Evolutionary conservation across 2,888 invertebrate species (phyloP).

Genomic region (Drosophila borealis): DNA sequence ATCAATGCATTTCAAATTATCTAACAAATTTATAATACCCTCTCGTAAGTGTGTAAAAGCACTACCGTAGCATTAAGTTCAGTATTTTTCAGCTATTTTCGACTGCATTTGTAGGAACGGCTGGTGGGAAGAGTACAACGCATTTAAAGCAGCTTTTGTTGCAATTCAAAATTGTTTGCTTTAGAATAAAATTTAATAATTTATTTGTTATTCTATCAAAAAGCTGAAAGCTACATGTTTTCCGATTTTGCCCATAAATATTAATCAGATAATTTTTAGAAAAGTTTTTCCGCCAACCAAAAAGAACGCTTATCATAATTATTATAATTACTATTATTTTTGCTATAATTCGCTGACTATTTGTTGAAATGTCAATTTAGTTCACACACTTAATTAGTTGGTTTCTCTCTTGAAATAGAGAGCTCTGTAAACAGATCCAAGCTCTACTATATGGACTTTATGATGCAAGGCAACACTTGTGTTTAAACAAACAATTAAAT

Average conservation of each 20-base stretch:
- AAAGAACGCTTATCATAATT: conserved; percentile 11
- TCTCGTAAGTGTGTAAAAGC: neutral
- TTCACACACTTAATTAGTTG: conserved; percentile 28
- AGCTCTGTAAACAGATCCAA: no score
- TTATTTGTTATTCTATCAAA: conserved; percentile 11
- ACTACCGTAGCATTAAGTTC: conserved; percentile 1
- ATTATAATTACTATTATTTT: neutral
- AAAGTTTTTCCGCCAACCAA: neutral
- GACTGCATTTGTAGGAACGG: neutral
- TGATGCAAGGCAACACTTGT: no score
- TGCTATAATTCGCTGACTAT: conserved; percentile 1
- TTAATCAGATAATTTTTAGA: conserved; percentile 17
- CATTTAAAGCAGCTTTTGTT: neutral
- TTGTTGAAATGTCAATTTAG: conserved; percentile 25
- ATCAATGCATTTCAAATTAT: neutral
- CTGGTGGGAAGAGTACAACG: neutral
- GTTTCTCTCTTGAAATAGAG: neutral
- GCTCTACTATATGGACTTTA: no score
- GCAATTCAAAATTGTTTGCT: neutral
- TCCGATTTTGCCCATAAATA: conserved; percentile 7
- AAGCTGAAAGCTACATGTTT: neutral
- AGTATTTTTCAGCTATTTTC: conserved; percentile 3
- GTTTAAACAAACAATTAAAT: no score
- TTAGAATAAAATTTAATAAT: neutral
- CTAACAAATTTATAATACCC: neutral